These are phyloP conservation scores for Leptonema lineaticorne DNA, from an alignment of 1,140 invertebrate species.

Conservation along the genomic window DNA sequence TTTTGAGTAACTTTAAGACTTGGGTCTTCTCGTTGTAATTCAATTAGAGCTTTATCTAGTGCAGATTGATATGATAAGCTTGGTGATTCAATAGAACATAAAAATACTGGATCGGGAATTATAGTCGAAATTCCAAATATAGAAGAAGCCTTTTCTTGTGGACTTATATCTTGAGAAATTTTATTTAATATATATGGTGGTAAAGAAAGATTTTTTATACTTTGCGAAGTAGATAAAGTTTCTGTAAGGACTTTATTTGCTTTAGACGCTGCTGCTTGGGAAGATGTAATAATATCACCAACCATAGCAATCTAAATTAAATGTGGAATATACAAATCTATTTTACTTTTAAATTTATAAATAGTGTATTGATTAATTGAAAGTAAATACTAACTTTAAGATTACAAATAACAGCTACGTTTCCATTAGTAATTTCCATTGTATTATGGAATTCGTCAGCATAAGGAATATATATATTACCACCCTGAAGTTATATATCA, in stretches of 20 bases:
- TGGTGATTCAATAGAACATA: constrained; percentile 94
- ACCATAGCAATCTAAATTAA: constrained; percentile 65
- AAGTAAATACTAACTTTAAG: too few species aligned
- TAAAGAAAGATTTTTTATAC: constrained; percentile 45
- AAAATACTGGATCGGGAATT: constrained; percentile 93
- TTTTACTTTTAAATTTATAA: too few species aligned
- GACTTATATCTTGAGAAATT: constrained; percentile 14
- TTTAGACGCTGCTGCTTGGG: constrained; percentile 54
- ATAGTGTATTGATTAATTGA: too few species aligned
- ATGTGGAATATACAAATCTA: not conserved
- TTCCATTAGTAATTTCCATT: constrained; percentile 66
- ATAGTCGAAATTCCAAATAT: constrained; percentile 62
- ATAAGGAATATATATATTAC: constrained; percentile 72
- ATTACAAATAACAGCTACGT: constrained; percentile 88
- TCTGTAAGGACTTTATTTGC: constrained; percentile 60
- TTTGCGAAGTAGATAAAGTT: constrained; percentile 43
- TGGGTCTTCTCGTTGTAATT: constrained; percentile 91
- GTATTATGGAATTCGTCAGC: constrained; percentile 86
- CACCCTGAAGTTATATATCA: constrained; percentile 48
- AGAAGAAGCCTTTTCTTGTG: constrained; percentile 35
- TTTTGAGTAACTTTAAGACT: constrained; percentile 80
- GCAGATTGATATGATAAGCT: constrained; percentile 71
- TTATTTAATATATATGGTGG: constrained; percentile 29
- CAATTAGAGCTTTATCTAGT: constrained; percentile 81
- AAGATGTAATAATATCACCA: constrained; percentile 82